Base-by-base conservation (phyloP, 2,888 invertebrate genomes). In the Stenoptilia bipunctidactyla region DNA sequence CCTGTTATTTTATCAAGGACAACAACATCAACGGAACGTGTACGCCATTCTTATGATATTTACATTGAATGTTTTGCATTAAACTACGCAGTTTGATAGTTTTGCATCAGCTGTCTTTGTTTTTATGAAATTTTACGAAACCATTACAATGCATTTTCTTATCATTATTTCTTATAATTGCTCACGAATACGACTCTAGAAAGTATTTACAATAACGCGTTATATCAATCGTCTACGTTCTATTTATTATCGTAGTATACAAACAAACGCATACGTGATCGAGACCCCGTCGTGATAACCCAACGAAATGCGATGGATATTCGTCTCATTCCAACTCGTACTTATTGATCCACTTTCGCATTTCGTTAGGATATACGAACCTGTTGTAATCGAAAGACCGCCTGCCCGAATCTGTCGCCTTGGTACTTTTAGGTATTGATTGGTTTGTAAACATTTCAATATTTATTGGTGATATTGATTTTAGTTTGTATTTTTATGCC, bases 351-450 rank as follows among this genome's bases (percentile, higher is more conserved):
- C 40, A 45, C 58, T 55, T 52, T 49, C 47, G 14, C 40, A 61
- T 45, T 56, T 42, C 45, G 55, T 41, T 46, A 65, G 44, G 36
- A 65, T 56, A 52, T 53, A 60, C 53, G 49, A 57, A 54, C 57
- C 47, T 56, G 58, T 53, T 49, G 50, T 46, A 20, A 3, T 20
- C n/a, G n/a, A 20, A 20, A 48, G 40, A 54, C 51, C 50, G 56
- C 56, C 44, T 52, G 25, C 15, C 8, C 15, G 42, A 12, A 38
- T 44, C 52, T 73, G 55, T 1, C 20, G 13, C 41, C 68, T 66
- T 72, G 53, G 69, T 73, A 69, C 57, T 51, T 48, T 41, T 48
- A 49, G 51, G 42, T 56, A 57, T 57, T 53, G 58, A 59, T 56
- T 55, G 58, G 56, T 20, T 20, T 20, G 20, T 5, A 20, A n/a